These are phyloP conservation scores for Drosophila helvetica DNA, from an alignment of 2,888 invertebrate genomes.

Conservation along the genomic window DNA sequence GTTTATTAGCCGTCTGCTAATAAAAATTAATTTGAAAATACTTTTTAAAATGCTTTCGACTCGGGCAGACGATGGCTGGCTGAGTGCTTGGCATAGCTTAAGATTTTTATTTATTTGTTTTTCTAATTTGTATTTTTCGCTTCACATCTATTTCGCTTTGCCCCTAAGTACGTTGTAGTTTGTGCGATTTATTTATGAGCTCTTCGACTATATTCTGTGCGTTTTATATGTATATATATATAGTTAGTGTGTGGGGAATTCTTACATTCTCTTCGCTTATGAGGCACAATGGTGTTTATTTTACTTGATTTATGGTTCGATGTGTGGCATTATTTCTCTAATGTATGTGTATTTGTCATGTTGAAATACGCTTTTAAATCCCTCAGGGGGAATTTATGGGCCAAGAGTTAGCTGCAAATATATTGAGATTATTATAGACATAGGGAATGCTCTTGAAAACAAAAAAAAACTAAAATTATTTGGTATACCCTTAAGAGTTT, in stretches of 20 bases:
- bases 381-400: not conserved
- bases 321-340: slow-evolving; percentile 46
- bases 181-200: slow-evolving; percentile 64
- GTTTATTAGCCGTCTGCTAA: slow-evolving; percentile 74
- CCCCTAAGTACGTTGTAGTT: slow-evolving; percentile 56
- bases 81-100: slow-evolving; percentile 54
- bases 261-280: slow-evolving; percentile 45
- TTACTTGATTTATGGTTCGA: slow-evolving; percentile 61
- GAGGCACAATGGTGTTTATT: slow-evolving; percentile 57
- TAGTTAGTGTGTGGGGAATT: slow-evolving; percentile 13
- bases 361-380: slow-evolving; percentile 12
- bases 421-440: not conserved
- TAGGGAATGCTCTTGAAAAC: not conserved
- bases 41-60: slow-evolving; percentile 73
- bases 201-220: slow-evolving; percentile 39
- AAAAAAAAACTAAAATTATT: not conserved
- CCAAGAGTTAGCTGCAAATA: not conserved
- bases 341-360: slow-evolving; percentile 46
- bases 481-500: too few species aligned
- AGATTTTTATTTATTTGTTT: slow-evolving; percentile 76
- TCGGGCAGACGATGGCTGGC: slow-evolving; percentile 19
- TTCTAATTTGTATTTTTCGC: slow-evolving; percentile 57
- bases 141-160: slow-evolving; percentile 58
- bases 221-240: not conserved
- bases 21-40: slow-evolving; percentile 80